A percentile compares a stretch with the other conserved stretches of the same genome.
These are phyloP conservation scores for Chloropsis cyanopogon DNA, from an alignment of 2,113 vertebrate genomes.

Conservation along the genomic window DNA sequence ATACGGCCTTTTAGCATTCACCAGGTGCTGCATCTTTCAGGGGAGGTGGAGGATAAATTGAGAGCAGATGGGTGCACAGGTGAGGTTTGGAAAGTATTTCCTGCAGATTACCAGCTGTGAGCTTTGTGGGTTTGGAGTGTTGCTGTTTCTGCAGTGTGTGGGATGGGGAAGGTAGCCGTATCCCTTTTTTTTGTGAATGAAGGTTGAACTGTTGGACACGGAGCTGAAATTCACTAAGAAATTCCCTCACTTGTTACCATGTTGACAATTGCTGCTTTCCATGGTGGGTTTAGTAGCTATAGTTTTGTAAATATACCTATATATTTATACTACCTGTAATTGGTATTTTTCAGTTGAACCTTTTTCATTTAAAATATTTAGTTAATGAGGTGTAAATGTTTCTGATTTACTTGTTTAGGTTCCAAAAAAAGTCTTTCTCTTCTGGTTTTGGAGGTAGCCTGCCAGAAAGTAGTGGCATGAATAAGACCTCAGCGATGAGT, in stretches of 20 bases:
- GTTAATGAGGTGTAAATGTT: background rate
- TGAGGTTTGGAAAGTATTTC: fast-evolving
- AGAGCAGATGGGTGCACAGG: background rate
- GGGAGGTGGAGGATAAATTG: background rate
- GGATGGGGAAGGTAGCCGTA: background rate
- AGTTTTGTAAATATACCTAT: background rate
- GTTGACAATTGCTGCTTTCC: background rate
- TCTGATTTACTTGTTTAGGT: background rate
- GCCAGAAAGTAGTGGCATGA: background rate
- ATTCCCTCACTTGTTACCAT: fast-evolving
- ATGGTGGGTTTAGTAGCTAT: background rate
- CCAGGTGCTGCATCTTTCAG: background rate
- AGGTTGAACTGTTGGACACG: background rate
- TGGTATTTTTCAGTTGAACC: background rate
- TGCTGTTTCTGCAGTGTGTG: fast-evolving
- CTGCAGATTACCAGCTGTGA: background rate
- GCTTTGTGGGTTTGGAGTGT: background rate
- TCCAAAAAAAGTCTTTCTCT: background rate
- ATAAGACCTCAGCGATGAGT: background rate
- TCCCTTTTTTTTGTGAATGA: background rate
- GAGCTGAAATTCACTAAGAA: background rate
- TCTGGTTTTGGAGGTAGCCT: background rate
- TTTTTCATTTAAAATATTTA: background rate
- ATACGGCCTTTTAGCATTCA: too few species aligned
- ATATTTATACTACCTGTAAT: background rate